Evolutionary conservation across 1,140 invertebrate genomes (phyloP).

Genomic region (Macrotrachela quadricornifera): DNA sequence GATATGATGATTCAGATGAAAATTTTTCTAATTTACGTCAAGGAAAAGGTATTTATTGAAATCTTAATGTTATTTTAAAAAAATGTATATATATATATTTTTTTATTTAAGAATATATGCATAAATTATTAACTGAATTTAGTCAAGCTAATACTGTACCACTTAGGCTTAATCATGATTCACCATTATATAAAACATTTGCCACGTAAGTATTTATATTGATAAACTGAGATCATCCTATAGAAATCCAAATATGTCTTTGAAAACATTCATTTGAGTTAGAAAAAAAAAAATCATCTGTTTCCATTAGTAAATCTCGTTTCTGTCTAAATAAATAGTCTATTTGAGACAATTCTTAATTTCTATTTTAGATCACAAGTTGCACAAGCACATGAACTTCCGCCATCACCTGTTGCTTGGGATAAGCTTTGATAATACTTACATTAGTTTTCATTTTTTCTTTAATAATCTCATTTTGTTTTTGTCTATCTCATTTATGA

Average conservation of each 20-base stretch:
- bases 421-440: neutral
- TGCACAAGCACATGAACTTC: slow-evolving; percentile 5
- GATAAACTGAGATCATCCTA: no score
- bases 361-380: slow-evolving; percentile 4
- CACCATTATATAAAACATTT: slow-evolving; percentile 95
- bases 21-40: slow-evolving; percentile 1
- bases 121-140: slow-evolving; percentile 90
- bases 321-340: no score
- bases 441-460: no score
- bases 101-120: slow-evolving; percentile 62
- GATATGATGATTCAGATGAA: slow-evolving; percentile 5
- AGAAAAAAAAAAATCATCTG: no score
- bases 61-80: neutral
- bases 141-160: slow-evolving; percentile 68
- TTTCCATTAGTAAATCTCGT: no score
- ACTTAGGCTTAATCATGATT: slow-evolving; percentile 94
- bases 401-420: slow-evolving; percentile 8
- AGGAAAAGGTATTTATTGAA: slow-evolving; percentile 2
- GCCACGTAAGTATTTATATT: slow-evolving; percentile 63
- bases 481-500: no score
- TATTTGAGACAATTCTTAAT: no score
- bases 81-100: slow-evolving; percentile 10
- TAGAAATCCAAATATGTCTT: no score
- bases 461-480: no score
- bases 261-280: no score